Conservation (phyloP, 2,888 invertebrate genomes). For the Drosophila lutescens region DNA sequence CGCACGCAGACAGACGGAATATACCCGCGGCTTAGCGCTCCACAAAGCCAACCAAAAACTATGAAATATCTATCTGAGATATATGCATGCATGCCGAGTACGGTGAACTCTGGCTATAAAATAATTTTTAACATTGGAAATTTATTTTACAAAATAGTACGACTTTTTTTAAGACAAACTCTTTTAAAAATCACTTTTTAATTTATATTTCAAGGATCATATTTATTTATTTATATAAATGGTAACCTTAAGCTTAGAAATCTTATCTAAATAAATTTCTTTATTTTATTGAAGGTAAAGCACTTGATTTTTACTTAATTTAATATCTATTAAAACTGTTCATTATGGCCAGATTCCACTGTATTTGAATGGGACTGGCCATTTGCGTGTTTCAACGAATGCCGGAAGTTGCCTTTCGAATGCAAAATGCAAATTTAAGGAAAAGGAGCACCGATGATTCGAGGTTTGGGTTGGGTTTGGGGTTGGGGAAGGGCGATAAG, state of each 20-base stretch:
- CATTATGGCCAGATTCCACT: neutral
- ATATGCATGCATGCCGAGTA: constrained; percentile 5
- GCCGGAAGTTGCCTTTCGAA: constrained; percentile 71
- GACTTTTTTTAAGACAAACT: too few species aligned
- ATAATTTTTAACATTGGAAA: neutral
- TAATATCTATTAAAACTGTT: neutral
- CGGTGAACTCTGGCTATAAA: neutral
- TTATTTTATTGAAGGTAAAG: too few species aligned
- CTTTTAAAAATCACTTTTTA: too few species aligned
- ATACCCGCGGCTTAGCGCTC: constrained; percentile 57
- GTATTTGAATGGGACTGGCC: constrained; percentile 3
- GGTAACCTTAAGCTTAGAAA: too few species aligned
- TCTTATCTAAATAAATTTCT: too few species aligned
- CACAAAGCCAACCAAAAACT: constrained; percentile 27
- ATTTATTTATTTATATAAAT: too few species aligned
- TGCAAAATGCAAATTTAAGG: constrained; percentile 47
- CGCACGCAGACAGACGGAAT: constrained; percentile 13
- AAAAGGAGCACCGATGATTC: constrained; percentile 5
- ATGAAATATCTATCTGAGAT: constrained; percentile 12
- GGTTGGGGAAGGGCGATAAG: constrained; percentile 3
- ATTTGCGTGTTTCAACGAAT: constrained; percentile 43
- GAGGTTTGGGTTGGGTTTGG: too few species aligned
- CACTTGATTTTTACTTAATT: too few species aligned
- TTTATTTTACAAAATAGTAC: too few species aligned
- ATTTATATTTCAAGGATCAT: too few species aligned